These are phyloP conservation scores for Prosapia bicincta DNA, from an alignment of 2,888 invertebrate species.

Conservation along the genomic window DNA sequence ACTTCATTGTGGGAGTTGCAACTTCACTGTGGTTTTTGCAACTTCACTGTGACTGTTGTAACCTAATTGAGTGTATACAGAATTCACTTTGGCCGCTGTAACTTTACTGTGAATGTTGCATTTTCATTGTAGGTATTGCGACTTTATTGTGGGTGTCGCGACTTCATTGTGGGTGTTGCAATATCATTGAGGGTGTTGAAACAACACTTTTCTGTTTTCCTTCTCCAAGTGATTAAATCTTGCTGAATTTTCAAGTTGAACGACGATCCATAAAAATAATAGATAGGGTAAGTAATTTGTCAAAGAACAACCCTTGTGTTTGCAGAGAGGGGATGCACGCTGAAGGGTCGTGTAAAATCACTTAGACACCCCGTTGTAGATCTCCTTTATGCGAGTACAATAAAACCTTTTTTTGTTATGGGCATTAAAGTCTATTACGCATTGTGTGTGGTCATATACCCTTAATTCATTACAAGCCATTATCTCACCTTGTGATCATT, in stretches of 20 bases:
- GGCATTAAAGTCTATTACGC: not conserved
- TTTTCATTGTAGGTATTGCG: too few relatives aligned
- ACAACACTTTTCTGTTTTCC: too few relatives aligned
- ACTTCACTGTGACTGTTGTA: too few relatives aligned
- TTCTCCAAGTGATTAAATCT: not conserved
- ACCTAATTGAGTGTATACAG: too few relatives aligned
- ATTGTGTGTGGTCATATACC: not conserved
- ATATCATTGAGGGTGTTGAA: too few relatives aligned
- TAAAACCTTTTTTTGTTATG: not conserved
- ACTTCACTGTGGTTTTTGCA: too few relatives aligned
- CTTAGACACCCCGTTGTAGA: not conserved
- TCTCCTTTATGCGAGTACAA: not conserved
- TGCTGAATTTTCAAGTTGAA: not conserved
- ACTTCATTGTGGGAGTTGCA: too few relatives aligned
- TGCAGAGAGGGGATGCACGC: not conserved
- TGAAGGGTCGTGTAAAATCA: conserved; percentile 1
- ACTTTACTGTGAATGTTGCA: too few relatives aligned
- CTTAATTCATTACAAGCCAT: not conserved
- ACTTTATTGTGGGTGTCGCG: too few relatives aligned
- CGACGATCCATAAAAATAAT: not conserved
- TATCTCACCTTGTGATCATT: not conserved
- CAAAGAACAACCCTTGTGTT: not conserved
- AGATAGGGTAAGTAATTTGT: not conserved
- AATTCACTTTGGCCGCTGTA: too few relatives aligned
- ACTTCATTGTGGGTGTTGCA: too few relatives aligned